Conservation (phyloP, 1,140 invertebrate species). For the Copidosoma floridanum region DNA sequence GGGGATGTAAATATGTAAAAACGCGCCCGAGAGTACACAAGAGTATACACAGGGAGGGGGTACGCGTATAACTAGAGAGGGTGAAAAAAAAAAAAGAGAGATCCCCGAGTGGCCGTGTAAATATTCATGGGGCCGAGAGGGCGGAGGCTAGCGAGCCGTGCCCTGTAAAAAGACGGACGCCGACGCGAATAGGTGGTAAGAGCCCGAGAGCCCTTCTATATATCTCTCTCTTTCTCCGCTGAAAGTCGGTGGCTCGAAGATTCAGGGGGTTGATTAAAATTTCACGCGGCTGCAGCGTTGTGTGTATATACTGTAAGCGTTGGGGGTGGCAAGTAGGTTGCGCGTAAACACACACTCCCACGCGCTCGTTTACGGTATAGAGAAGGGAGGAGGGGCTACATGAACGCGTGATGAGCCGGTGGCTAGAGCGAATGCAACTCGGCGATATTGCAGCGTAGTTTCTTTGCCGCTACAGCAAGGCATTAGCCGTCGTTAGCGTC, state of each 20-base stretch:
- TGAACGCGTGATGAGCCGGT: too few relatives aligned
- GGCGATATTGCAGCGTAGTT: too few relatives aligned
- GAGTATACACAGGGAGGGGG: background rate
- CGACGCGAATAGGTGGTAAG: too few relatives aligned
- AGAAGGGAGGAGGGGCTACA: too few relatives aligned
- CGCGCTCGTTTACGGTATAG: too few relatives aligned
- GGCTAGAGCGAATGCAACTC: background rate
- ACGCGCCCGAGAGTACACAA: too few relatives aligned
- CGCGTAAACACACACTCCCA: background rate
- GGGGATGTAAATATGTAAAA: background rate
- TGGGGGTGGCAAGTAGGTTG: background rate
- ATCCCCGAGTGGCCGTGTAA: background rate
- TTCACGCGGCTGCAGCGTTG: background rate
- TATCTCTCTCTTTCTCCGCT: too few relatives aligned
- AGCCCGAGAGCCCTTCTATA: too few relatives aligned
- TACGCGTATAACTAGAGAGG: background rate
- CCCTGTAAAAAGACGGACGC: too few relatives aligned
- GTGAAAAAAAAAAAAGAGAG: background rate
- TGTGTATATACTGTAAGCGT: too few relatives aligned
- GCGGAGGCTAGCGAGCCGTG: too few relatives aligned
- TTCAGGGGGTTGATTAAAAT: conserved; percentile 1
- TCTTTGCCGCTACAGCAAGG: background rate
- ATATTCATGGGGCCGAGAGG: too few relatives aligned
- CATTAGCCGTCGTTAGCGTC: conserved; percentile 1
- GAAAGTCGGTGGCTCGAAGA: background rate